Evolutionary conservation across 1,140 invertebrate species (phyloP).

Genomic region (Lepeophtheirus salmonis): DNA sequence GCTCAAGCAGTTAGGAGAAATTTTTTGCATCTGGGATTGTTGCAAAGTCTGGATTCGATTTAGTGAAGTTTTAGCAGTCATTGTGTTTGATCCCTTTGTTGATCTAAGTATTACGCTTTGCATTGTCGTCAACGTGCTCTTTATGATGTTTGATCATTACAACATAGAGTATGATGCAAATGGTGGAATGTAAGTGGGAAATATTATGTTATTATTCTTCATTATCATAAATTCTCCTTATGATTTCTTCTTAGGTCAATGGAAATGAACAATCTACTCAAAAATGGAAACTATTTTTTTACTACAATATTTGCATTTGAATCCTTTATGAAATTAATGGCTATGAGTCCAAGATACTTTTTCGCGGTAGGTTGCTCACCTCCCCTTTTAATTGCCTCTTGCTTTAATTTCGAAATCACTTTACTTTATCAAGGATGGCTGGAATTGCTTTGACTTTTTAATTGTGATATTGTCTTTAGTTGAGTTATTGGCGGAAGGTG

Average conservation of each 20-base stretch:
- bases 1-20: conserved; percentile 33
- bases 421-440: conserved; percentile 59
- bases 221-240: no score
- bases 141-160: conserved; percentile 15
- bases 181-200: conserved; percentile 10
- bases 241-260: conserved; percentile 12
- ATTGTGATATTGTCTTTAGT: conserved; percentile 83
- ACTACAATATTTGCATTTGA: conserved; percentile 16
- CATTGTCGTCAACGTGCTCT: conserved; percentile 29
- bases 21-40: conserved; percentile 93
- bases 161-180: conserved; percentile 12
- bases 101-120: conserved; percentile 45
- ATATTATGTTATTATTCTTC: no score
- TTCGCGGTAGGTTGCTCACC: conserved; percentile 11
- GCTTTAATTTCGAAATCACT: not conserved
- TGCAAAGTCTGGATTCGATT: conserved; percentile 73
- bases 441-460: conserved; percentile 96
- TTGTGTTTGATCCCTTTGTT: conserved; percentile 94
- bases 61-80: conserved; percentile 65
- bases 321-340: conserved; percentile 15
- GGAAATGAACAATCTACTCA: not conserved
- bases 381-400: not conserved
- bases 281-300: conserved; percentile 18
- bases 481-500: conserved; percentile 72
- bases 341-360: conserved; percentile 18